These are phyloP conservation scores for Calycopis cecrops DNA, from an alignment of 1,140 invertebrate genomes.

Conservation along the genomic window DNA sequence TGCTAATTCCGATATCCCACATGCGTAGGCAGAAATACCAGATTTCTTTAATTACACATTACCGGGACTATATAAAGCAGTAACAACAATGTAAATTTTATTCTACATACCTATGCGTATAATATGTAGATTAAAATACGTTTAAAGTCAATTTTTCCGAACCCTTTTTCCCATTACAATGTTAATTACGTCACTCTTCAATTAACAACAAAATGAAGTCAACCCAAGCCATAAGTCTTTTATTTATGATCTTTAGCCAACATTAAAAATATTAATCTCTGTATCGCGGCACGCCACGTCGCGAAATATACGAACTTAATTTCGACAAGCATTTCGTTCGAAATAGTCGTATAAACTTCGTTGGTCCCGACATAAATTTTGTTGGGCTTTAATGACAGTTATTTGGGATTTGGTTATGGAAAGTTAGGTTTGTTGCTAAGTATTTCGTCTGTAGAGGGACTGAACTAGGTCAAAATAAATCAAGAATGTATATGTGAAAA, in stretches of 20 bases:
- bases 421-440: constrained; percentile 11
- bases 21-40: background rate
- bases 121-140: no score
- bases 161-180: background rate
- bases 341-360: constrained; percentile 18
- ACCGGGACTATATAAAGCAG: no score
- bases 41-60: background rate
- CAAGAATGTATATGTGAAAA: constrained; percentile 1
- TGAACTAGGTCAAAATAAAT: background rate
- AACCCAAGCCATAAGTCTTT: constrained; percentile 1
- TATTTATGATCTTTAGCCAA: constrained; percentile 9
- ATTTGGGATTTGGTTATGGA: constrained; percentile 14
- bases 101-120: no score
- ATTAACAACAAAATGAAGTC: constrained; percentile 6
- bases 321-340: constrained; percentile 18
- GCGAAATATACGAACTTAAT: constrained; percentile 19
- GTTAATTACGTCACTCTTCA: constrained; percentile 5
- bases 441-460: constrained; percentile 2
- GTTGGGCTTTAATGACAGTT: constrained; percentile 14
- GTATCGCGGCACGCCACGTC: constrained; percentile 12
- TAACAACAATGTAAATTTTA: no score
- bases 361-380: constrained; percentile 12
- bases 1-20: no score
- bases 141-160: constrained; percentile 2
- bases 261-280: constrained; percentile 12